Evolutionary conservation across 2,888 invertebrate genomes (phyloP).

Genomic region (Stenoptilia bipunctidactyla): DNA sequence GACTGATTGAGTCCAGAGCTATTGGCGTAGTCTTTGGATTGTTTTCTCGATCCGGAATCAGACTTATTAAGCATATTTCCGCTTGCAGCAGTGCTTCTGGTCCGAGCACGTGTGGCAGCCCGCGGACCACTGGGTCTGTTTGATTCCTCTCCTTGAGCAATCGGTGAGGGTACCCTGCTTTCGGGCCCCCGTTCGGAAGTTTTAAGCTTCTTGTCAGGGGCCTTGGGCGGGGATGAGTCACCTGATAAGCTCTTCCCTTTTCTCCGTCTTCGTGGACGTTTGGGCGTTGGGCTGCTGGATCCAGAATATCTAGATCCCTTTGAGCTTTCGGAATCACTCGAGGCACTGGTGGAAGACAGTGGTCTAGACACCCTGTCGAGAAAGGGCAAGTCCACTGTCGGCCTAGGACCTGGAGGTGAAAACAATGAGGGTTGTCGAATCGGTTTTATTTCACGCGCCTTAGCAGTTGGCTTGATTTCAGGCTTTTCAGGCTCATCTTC

Average conservation of each 20-base stretch:
- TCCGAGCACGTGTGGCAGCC: constrained; percentile 73
- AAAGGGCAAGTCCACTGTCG: constrained; percentile 81
- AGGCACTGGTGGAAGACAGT: constrained; percentile 73
- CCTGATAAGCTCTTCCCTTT: constrained; percentile 47
- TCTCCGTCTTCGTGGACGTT: constrained; percentile 51
- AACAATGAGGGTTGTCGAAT: constrained; percentile 47
- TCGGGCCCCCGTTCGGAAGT: constrained; percentile 85
- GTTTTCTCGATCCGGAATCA: constrained; percentile 65
- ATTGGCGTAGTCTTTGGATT: constrained; percentile 49
- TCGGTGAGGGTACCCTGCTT: constrained; percentile 78
- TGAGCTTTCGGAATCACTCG: constrained; percentile 73
- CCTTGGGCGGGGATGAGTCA: constrained; percentile 68
- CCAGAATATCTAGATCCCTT: constrained; percentile 47
- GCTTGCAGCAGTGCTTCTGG: constrained; percentile 77
- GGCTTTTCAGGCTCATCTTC: constrained; percentile 66
- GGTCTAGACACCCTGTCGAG: constrained; percentile 83
- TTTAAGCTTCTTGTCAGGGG: constrained; percentile 86
- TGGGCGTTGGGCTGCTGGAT: constrained; percentile 50
- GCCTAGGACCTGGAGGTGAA: constrained; percentile 58
- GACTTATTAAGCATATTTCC: constrained; percentile 76
- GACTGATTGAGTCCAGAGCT: constrained; percentile 53
- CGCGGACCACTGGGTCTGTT: constrained; percentile 53
- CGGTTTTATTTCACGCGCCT: constrained; percentile 57
- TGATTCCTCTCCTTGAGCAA: constrained; percentile 84
- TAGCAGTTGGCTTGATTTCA: constrained; percentile 45